These are phyloP conservation scores for Pseudomyrmex pallidus DNA, from an alignment of 1,140 invertebrate genomes.

Conservation along the genomic window DNA sequence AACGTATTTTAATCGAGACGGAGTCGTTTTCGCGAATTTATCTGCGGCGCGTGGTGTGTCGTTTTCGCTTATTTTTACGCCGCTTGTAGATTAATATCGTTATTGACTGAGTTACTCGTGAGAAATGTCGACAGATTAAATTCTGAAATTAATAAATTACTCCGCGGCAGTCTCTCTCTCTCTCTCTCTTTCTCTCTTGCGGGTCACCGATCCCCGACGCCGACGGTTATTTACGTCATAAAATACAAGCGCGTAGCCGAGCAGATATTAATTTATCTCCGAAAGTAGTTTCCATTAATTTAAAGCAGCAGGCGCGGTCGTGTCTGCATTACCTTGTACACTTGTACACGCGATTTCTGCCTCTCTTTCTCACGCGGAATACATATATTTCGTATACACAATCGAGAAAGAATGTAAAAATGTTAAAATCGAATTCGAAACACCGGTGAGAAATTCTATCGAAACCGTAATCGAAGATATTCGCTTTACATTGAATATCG, in stretches of 20 bases:
- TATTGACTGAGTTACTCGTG: slow-evolving; percentile 51
- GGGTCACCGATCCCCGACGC: slow-evolving; percentile 43
- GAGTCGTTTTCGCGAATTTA: slow-evolving; percentile 25
- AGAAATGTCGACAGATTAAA: slow-evolving; percentile 59
- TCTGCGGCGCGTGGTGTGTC: neutral
- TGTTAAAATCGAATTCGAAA: slow-evolving; percentile 8
- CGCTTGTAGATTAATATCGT: slow-evolving; percentile 38
- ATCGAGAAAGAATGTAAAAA: neutral
- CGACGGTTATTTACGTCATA: slow-evolving; percentile 61
- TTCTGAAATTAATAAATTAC: slow-evolving; percentile 58
- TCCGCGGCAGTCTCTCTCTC: slow-evolving; percentile 15
- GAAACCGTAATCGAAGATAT: too few relatives aligned
- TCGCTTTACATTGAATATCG: too few relatives aligned
- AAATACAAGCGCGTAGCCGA: slow-evolving; percentile 51
- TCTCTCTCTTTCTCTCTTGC: too few relatives aligned
- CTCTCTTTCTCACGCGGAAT: neutral
- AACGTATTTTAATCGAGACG: slow-evolving; percentile 14
- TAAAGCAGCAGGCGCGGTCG: slow-evolving; percentile 52
- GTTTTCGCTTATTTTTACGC: slow-evolving; percentile 6
- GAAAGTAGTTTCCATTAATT: slow-evolving; percentile 64
- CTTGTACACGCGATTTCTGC: slow-evolving; percentile 12
- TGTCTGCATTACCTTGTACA: slow-evolving; percentile 48
- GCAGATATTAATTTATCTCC: slow-evolving; percentile 64
- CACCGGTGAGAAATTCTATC: too few relatives aligned
- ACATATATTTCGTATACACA: neutral